Conservation (phyloP, 1,140 invertebrate genomes). For the Camponotus pennsylvanicus region DNA sequence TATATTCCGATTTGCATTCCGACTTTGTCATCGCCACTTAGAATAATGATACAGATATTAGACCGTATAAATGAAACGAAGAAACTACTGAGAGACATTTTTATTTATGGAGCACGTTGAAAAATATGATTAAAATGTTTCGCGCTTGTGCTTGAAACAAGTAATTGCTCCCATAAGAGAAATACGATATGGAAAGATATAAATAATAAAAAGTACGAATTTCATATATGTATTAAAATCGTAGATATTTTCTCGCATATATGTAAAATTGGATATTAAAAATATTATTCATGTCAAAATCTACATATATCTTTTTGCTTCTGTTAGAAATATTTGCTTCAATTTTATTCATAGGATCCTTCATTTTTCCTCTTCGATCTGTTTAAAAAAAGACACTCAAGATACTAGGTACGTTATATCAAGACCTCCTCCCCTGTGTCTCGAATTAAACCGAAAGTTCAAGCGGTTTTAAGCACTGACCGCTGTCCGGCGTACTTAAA, state of each 20-base stretch:
- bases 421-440: not conserved
- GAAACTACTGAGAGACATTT: not conserved
- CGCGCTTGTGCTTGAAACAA: no score
- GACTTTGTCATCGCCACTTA: not conserved
- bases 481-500: conserved; percentile 49
- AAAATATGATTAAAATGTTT: no score
- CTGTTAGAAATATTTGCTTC: not conserved
- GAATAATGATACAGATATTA: not conserved
- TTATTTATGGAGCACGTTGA: not conserved
- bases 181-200: no score
- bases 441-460: conserved; percentile 41
- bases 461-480: conserved; percentile 30
- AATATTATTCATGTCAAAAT: not conserved
- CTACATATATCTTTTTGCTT: not conserved
- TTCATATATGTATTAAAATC: no score
- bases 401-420: not conserved
- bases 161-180: no score
- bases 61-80: not conserved
- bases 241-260: no score
- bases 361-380: not conserved
- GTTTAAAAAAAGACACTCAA: no score
- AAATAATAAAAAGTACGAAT: no score
- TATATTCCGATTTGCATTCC: not conserved
- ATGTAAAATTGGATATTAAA: not conserved
- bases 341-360: not conserved